These are phyloP conservation scores for Octodon degus DNA, from an alignment of 2,113 vertebrate species.

Conservation along the genomic window DNA sequence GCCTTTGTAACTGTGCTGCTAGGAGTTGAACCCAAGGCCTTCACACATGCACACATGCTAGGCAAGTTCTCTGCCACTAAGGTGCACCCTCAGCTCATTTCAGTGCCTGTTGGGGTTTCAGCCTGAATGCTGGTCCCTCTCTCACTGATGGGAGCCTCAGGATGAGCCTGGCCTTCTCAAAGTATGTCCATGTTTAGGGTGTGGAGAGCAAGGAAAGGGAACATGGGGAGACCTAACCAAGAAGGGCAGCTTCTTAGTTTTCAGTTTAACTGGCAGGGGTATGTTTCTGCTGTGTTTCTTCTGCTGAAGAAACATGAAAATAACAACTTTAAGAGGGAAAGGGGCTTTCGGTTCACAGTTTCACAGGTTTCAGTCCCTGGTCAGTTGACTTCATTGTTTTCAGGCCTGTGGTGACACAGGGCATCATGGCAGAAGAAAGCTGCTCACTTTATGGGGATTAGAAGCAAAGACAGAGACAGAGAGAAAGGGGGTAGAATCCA, in stretches of 20 bases:
- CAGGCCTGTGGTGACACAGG: background rate
- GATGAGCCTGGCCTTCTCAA: background rate
- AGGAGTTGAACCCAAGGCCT: background rate
- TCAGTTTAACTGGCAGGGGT: background rate
- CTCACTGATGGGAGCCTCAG: background rate
- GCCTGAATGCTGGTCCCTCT: background rate
- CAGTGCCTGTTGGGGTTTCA: slow-evolving; percentile 52
- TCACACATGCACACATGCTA: background rate
- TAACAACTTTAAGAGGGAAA: background rate
- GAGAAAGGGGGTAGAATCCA: background rate
- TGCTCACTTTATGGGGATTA: background rate
- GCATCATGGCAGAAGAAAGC: background rate
- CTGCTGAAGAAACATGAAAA: background rate
- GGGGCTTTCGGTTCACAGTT: background rate
- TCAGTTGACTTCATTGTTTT: background rate
- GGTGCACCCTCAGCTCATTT: background rate
- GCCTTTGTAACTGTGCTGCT: background rate
- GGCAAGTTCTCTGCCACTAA: background rate
- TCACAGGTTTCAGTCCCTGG: background rate
- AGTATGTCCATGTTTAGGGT: background rate
- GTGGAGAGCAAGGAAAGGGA: background rate
- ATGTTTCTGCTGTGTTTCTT: background rate
- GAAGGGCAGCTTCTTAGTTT: background rate
- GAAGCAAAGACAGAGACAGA: background rate
- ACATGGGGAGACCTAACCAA: background rate